Evolutionary conservation across 2,888 invertebrate genomes (phyloP), one percentile per base, ranked within the genome.

Genomic region (Dryomyza anilis): DNA sequence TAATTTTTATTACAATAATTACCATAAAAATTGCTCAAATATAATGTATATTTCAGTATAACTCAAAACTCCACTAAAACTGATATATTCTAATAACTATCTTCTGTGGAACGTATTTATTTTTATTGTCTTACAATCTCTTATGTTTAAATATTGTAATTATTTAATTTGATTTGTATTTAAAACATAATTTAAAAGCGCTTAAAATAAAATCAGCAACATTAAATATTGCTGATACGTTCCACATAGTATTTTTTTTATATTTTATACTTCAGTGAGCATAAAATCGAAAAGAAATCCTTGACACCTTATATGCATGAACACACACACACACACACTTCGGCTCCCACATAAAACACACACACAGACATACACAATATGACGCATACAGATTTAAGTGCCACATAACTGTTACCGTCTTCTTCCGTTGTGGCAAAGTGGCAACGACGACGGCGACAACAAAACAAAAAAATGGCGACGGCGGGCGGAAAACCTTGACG

Each of bases 381-480:
- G 56, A 43, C 43, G 23, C 56, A 43, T 43, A 56, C 56, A 56
- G 43, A 56, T 56, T 56, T 56, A 39, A 56, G 56, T 56, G 56
- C 43, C 25, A 43, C 27, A 27, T 58, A 58, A 58, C 58, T n/a
- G 43, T 58, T 59, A 48, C 46, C 21, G 46, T 59, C 46, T 45
- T n/a, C 33, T 59, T 46, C 46, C 48, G 46, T 70, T 72, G 65
- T 71, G 73, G 73, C 74, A 74, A 77, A 77, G 73, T 74, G 74
- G 74, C 66, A 71, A 61, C 50, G 21, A 25, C 58, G 6, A 25
- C 50, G 4, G 50, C 50, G 23, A 36, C 21, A 50, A 30, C 48
- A 36, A 60, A 46, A 46, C 12, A 30, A 19, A n/a, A 16, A 29
- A 12, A 8, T 12, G 25, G 21, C 30, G 16, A 55, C 12, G n/a